These are phyloP conservation scores for Bergia sp. DNA, from an alignment of 92 coral and sea anemone genomes.

Conservation along the genomic window DNA sequence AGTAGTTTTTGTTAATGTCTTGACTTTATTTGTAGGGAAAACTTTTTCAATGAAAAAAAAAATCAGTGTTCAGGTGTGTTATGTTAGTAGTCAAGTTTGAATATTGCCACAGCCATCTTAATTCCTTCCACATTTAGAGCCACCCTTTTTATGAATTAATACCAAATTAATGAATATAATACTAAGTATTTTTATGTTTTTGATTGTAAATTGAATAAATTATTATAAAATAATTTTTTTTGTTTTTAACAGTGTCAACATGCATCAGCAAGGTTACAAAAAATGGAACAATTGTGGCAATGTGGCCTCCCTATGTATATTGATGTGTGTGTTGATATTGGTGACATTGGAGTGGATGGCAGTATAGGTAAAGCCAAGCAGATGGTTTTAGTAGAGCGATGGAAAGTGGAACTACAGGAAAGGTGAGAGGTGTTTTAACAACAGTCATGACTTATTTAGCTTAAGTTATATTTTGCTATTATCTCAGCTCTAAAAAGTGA, in stretches of 20 bases:
- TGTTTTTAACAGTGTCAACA: conserved; percentile 61
- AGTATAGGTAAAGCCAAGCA: conserved; percentile 14
- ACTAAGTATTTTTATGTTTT: not conserved
- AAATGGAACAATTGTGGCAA: conserved; percentile 73
- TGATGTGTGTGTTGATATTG: conserved; percentile 59
- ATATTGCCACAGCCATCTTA: too few species aligned
- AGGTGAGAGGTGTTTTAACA: conserved; percentile 33
- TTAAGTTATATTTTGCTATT: too few species aligned
- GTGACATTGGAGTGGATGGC: not conserved
- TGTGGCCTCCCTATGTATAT: conserved; percentile 59
- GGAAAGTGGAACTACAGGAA: conserved; percentile 74
- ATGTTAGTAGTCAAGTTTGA: too few species aligned
- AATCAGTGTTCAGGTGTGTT: too few species aligned
- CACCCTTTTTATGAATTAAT: too few species aligned
- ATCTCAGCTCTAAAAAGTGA: too few species aligned
- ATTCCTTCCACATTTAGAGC: too few species aligned
- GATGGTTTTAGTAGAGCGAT: conserved; percentile 79
- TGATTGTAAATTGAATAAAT: not conserved
- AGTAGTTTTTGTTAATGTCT: too few species aligned
- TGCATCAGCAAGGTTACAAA: conserved; percentile 48
- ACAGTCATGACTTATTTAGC: too few species aligned
- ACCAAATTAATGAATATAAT: too few species aligned
- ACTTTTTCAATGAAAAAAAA: too few species aligned
- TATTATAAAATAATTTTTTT: not conserved
- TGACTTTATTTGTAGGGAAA: too few species aligned